These are phyloP conservation scores for Achlya flavicornis DNA, from an alignment of 2,888 invertebrate genomes.

Conservation along the genomic window DNA sequence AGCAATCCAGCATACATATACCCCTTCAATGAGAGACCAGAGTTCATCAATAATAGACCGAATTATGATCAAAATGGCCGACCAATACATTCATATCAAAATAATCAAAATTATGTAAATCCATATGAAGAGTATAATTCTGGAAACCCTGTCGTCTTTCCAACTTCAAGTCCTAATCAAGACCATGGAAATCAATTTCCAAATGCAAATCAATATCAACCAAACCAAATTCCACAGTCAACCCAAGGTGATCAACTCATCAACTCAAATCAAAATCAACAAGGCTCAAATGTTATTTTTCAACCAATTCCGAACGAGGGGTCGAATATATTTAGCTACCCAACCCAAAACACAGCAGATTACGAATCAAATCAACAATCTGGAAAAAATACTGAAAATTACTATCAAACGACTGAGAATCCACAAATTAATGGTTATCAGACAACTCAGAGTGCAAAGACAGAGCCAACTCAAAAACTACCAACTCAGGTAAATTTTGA, in stretches of 20 bases:
- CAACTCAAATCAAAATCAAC: constrained; percentile 14
- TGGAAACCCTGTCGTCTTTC: constrained; percentile 15
- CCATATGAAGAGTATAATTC: constrained; percentile 13
- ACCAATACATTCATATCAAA: constrained; percentile 6
- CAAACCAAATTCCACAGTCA: constrained; percentile 5
- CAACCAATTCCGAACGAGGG: constrained; percentile 8
- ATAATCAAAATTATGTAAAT: constrained; percentile 8
- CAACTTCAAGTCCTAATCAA: constrained; percentile 15
- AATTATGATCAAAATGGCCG: constrained; percentile 29
- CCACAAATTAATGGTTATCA: background rate
- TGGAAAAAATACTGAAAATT: background rate
- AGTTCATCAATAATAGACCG: constrained; percentile 30
- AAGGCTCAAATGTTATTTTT: constrained; percentile 8
- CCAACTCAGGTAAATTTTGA: background rate
- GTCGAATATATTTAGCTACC: background rate
- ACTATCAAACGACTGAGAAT: background rate
- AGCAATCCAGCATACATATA: constrained; percentile 31
- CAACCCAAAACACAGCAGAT: background rate
- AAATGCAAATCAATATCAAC: background rate
- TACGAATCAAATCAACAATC: background rate
- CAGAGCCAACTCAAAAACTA: background rate
- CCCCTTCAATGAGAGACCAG: constrained; percentile 33
- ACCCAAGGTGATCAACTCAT: background rate
- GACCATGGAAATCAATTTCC: background rate
- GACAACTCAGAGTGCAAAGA: background rate